These are phyloP conservation scores for Aspidapion aeneum DNA, from an alignment of 2,888 invertebrate genomes.

Conservation along the genomic window DNA sequence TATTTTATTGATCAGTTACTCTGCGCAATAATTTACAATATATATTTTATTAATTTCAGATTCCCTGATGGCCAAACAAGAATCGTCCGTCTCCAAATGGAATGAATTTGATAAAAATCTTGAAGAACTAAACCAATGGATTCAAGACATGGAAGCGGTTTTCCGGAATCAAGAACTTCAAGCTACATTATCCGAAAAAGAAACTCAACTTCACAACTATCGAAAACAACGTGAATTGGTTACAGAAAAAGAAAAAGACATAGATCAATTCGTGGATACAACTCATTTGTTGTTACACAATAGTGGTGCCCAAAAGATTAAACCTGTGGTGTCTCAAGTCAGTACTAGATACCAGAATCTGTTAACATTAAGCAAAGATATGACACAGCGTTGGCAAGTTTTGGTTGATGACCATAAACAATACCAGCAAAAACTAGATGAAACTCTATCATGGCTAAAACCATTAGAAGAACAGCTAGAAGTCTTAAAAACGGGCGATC, in stretches of 20 bases:
- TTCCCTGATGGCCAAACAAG: constrained; percentile 54
- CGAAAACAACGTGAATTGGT: constrained; percentile 74
- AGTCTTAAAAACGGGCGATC: constrained; percentile 59
- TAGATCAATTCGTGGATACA: constrained; percentile 85
- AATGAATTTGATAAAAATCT: constrained; percentile 79
- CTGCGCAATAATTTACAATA: too few species aligned
- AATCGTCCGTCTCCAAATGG: constrained; percentile 77
- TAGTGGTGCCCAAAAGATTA: constrained; percentile 81
- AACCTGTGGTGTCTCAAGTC: constrained; percentile 85
- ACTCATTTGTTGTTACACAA: constrained; percentile 82
- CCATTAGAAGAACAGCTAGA: constrained; percentile 71
- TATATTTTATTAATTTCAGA: too few species aligned
- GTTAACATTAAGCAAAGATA: constrained; percentile 79
- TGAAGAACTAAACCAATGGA: constrained; percentile 81
- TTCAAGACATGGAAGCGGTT: constrained; percentile 76
- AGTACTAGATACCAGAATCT: constrained; percentile 79
- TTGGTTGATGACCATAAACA: constrained; percentile 79
- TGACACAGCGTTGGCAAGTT: constrained; percentile 78
- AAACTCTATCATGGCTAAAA: constrained; percentile 73
- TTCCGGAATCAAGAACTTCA: constrained; percentile 85
- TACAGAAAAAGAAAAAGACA: constrained; percentile 74
- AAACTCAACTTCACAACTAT: constrained; percentile 66
- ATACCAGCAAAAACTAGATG: constrained; percentile 71
- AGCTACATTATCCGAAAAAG: constrained; percentile 77
- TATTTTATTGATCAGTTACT: too few species aligned